These are phyloP conservation scores for Ictidomys tridecemlineatus DNA, from an alignment of 2,113 vertebrate genomes.

Conservation along the genomic window DNA sequence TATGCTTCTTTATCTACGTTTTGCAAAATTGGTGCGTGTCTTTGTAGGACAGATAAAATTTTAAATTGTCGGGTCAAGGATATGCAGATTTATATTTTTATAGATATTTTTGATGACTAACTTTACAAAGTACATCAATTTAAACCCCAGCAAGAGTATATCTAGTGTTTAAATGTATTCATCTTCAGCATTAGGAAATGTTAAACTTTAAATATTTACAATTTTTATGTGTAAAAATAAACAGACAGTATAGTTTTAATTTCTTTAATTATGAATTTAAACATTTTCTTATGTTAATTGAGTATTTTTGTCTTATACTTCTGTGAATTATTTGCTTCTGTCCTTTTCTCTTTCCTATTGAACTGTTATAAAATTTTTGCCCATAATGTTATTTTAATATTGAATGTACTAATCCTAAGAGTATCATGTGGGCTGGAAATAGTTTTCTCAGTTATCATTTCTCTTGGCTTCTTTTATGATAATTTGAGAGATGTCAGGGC, in stretches of 20 bases:
- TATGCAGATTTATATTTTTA: not conserved
- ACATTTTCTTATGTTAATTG: not conserved
- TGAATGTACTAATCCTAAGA: not conserved
- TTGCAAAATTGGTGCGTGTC: not conserved
- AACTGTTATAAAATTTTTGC: not conserved
- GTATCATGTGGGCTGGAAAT: not conserved
- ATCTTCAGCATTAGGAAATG: not conserved
- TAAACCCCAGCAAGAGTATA: not conserved
- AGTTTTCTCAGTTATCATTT: not conserved
- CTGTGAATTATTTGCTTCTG: not conserved
- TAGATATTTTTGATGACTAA: not conserved
- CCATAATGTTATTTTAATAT: not conserved
- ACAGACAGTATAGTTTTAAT: not conserved
- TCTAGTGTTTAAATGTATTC: not conserved
- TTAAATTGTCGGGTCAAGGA: not conserved
- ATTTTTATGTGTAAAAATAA: not conserved
- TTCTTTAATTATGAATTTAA: not conserved
- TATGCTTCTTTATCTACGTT: not conserved
- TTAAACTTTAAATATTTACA: not conserved
- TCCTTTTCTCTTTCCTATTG: conserved; percentile 20
- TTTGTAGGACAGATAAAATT: not conserved
- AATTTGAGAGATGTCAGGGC: not conserved
- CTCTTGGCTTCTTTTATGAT: not conserved
- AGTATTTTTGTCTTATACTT: not conserved
- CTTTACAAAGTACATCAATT: not conserved